Base-by-base conservation (phyloP, 2,888 invertebrate genomes). In the Macroteleia sp. region DNA sequence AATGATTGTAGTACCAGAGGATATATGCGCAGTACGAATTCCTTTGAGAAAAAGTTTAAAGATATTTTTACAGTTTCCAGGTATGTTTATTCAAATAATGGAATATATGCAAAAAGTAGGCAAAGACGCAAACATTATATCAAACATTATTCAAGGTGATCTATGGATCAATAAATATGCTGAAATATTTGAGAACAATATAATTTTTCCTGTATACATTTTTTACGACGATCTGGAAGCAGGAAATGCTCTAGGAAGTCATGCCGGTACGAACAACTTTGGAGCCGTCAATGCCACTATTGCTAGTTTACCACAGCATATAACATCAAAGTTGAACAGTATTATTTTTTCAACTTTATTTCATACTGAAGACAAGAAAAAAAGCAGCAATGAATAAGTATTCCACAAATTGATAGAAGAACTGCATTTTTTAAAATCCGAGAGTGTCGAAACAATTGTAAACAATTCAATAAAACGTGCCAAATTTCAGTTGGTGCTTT, bases 401-500 rank as follows among this genome's bases (percentile, higher is more conserved):
- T 44, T 19, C 20, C 17, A 17, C 3, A 28, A 17, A 20, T 1
- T 57, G 1, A 57, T 57, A 14, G 19, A 57, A 9, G 57, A 57
- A 50, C 8, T 74, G 4, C 59, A 74, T 30, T 44, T n/a, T 39
- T 22, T 73, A 8, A 14, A 28, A 4, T 22, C 10, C 1, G 17
- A 59, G 4, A 61, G 67, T 9, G 54, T 74, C 10, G 6, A 14
- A 8, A 8, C 52, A n/a, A 36, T 2, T 1, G 14, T 52, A 14
- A 9, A 67, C n/a, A 54, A 25, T 5, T 9, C 42, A n/a, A 14
- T 17, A 3, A 8, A 3, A 10, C 1, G 1, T n/a, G n/a, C 41
- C 5, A 25, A 61, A 32, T 67, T 67, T 41, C 61, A 67, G 22
- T 46, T 75, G 22, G 22, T 22, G n/a, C 34, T 67, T 2, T 36